phyloP scores from a whole-genome alignment of 2,113 vertebrate genomes.

The Calidris pygmaea region DNA sequence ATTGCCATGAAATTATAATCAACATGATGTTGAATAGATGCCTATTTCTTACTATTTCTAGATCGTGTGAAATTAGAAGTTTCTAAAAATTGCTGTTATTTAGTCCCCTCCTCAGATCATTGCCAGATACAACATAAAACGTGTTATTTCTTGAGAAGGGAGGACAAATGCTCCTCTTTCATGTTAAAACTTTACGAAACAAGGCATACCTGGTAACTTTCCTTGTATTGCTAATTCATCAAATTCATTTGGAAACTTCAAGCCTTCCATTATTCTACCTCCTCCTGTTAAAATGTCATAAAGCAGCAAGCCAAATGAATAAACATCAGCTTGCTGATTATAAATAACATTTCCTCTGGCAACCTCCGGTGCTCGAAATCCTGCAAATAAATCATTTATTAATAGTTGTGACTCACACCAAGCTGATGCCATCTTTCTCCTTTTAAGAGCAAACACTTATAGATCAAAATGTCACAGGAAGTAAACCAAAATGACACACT shows the following conservation, averaged over 20 bases:
- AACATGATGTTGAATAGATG: neutral
- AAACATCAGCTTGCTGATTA: constrained; percentile 94
- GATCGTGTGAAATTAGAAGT: neutral
- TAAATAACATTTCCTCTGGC: constrained; percentile 94
- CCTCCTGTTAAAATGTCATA: constrained; percentile 95
- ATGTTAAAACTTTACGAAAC: neutral
- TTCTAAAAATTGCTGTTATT: neutral
- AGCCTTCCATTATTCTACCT: constrained; percentile 89
- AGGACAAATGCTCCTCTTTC: neutral
- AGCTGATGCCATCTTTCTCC: neutral
- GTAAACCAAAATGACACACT: neutral
- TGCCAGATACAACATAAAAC: neutral
- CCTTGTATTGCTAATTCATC: constrained; percentile 93
- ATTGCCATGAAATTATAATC: neutral
- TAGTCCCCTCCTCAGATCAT: neutral
- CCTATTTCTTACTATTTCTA: neutral
- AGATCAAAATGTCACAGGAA: constrained; percentile 6
- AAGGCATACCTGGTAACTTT: constrained; percentile 87
- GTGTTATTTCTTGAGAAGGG: neutral
- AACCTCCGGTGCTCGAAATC: constrained; percentile 95
- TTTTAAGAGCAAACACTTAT: neutral
- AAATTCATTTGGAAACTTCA: constrained; percentile 98
- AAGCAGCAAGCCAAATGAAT: constrained; percentile 93
- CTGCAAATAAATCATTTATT: constrained; percentile 64
- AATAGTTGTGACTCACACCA: constrained; percentile 2